These are phyloP conservation scores for Agriopis aurantiaria DNA, from an alignment of 2,888 invertebrate species.

Conservation along the genomic window DNA sequence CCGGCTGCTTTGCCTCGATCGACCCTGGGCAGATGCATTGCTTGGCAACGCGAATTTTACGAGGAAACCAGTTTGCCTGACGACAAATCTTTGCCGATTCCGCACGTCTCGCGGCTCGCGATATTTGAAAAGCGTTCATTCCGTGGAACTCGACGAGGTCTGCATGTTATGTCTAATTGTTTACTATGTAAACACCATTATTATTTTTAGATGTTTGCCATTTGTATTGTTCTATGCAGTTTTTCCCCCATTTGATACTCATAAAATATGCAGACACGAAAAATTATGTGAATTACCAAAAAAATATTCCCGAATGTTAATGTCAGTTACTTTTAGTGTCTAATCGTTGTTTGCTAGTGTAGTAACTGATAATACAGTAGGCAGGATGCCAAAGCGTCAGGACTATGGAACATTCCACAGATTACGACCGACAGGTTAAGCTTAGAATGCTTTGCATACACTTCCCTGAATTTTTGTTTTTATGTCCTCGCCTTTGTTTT, in stretches of 20 bases:
- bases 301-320: conserved; percentile 42
- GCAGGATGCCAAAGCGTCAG: conserved; percentile 47
- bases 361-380: conserved; percentile 62
- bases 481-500: conserved; percentile 12
- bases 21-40: conserved; percentile 81
- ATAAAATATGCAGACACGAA: neutral
- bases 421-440: conserved; percentile 67
- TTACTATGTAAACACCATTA: conserved; percentile 26
- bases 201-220: conserved; percentile 2
- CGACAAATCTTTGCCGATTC: conserved; percentile 65
- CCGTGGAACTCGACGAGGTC: conserved; percentile 15
- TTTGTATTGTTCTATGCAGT: neutral
- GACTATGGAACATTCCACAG: conserved; percentile 65
- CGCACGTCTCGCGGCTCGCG: conserved; percentile 35
- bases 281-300: neutral
- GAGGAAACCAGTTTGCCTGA: conserved; percentile 80
- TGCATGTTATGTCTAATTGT: conserved; percentile 20
- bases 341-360: conserved; percentile 61
- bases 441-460: conserved; percentile 54
- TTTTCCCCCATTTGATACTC: neutral
- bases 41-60: conserved; percentile 83
- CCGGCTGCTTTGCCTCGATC: conserved; percentile 72
- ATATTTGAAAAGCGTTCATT: conserved; percentile 29
- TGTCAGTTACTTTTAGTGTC: conserved; percentile 47
- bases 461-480: conserved; percentile 54